Conservation (phyloP, 2,888 invertebrate species). For the Chorisops tibialis region DNA sequence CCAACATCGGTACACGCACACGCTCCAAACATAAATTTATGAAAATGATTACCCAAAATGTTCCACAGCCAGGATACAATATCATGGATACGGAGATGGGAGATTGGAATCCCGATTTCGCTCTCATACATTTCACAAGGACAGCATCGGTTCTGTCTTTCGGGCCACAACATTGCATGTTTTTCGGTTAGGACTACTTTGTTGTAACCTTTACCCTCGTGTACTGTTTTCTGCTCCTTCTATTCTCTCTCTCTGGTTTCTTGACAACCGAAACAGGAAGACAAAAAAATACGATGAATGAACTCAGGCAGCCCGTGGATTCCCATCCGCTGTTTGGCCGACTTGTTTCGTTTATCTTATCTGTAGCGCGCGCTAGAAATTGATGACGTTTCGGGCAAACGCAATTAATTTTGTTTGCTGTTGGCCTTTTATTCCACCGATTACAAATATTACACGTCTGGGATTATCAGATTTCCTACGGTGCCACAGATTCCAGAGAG, state of each 20-base stretch:
- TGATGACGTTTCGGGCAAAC: slow-evolving; percentile 15
- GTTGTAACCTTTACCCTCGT: neutral
- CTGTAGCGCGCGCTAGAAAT: slow-evolving; percentile 9
- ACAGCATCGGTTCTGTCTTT: no score
- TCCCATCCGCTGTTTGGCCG: neutral
- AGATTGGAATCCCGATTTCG: neutral
- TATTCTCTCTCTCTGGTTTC: neutral
- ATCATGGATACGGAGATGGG: neutral
- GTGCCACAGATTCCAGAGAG: neutral
- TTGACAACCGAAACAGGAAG: neutral
- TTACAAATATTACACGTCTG: slow-evolving; percentile 20
- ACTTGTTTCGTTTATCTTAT: slow-evolving; percentile 5
- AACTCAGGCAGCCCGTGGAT: neutral
- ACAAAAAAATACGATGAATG: neutral
- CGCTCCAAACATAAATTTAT: slow-evolving; percentile 1
- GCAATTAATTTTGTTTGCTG: slow-evolving; percentile 20
- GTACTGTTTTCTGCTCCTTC: neutral
- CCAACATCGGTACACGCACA: no score
- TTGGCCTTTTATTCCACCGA: slow-evolving; percentile 15
- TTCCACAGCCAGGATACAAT: neutral
- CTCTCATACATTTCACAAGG: no score
- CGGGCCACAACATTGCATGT: no score
- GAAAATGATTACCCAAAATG: slow-evolving; percentile 4
- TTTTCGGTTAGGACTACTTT: neutral
- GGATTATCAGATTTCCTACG: slow-evolving; percentile 2